phyloP scores from a whole-genome alignment of 2,113 vertebrate species.

The Silurus meridionalis region DNA sequence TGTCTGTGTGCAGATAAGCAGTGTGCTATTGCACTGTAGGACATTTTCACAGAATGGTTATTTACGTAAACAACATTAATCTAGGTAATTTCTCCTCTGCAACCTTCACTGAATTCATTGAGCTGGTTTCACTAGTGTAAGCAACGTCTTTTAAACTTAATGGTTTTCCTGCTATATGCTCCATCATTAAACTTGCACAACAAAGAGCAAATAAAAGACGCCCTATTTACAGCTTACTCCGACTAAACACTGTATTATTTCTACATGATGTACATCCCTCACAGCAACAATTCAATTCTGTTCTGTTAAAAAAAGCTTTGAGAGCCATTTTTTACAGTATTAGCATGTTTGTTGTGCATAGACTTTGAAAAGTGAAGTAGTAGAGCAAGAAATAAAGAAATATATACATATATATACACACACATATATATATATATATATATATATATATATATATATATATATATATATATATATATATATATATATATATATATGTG shows the following conservation, averaged over 20 bases:
- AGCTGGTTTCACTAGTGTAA: slow-evolving; percentile 13
- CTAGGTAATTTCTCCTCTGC: slow-evolving; percentile 20
- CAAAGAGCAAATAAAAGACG: neutral
- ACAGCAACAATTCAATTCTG: neutral
- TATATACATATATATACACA: no score
- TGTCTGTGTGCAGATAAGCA: slow-evolving; percentile 12
- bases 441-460: no score
- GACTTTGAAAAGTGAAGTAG: neutral
- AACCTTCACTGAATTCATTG: neutral
- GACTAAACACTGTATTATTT: neutral
- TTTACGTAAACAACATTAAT: slow-evolving; percentile 38
- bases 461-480: no score
- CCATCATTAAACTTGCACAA: slow-evolving; percentile 13
- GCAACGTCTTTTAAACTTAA: neutral
- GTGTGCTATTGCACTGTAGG: slow-evolving; percentile 19
- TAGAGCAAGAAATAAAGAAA: neutral
- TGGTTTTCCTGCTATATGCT: neutral
- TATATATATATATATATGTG: fast-evolving
- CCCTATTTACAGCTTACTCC: neutral
- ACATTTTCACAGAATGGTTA: slow-evolving; percentile 23
- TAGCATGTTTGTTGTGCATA: neutral
- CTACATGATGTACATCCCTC: neutral
- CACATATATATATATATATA: no score
- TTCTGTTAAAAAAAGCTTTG: neutral
- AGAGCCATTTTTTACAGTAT: neutral